Conservation (phyloP, 2,797 vertebrate genomes). For the Tiaroga cobitis region DNA sequence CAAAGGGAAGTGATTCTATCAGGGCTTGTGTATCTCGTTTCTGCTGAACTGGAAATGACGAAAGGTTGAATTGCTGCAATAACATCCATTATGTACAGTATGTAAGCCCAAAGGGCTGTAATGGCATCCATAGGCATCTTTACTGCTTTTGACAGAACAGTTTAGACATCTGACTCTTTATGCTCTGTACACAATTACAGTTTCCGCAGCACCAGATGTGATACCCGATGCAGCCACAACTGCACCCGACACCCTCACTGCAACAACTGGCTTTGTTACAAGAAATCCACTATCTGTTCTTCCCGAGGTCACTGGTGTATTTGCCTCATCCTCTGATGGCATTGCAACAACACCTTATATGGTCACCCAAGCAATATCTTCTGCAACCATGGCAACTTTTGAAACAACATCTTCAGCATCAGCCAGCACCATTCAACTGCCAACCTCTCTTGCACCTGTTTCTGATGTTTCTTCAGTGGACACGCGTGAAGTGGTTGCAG, state of each 20-base stretch:
- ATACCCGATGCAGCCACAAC: conserved; percentile 35
- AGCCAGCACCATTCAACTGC: neutral
- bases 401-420: conserved; percentile 23
- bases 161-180: conserved; percentile 53
- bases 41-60: conserved; percentile 62
- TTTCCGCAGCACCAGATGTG: conserved; percentile 53
- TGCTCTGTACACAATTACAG: conserved; percentile 62
- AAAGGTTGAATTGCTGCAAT: conserved; percentile 56
- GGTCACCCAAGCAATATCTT: conserved; percentile 24
- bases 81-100: conserved; percentile 51
- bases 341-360: conserved; percentile 18
- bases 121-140: conserved; percentile 32
- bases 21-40: conserved; percentile 60
- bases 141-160: conserved; percentile 41
- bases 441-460: conserved; percentile 21
- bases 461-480: conserved; percentile 1
- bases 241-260: conserved; percentile 28
- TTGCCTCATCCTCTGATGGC: conserved; percentile 1
- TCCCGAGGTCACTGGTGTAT: conserved; percentile 34
- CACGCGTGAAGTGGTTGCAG: conserved; percentile 13
- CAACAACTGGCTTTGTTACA: conserved; percentile 35
- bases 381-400: conserved; percentile 20
- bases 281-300: conserved; percentile 21
- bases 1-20: conserved; percentile 59
- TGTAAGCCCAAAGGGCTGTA: conserved; percentile 39